Evolutionary conservation across 2,888 invertebrate genomes (phyloP), one percentile per base, ranked within the genome.

Genomic region (Platynereis dumerilii): DNA sequence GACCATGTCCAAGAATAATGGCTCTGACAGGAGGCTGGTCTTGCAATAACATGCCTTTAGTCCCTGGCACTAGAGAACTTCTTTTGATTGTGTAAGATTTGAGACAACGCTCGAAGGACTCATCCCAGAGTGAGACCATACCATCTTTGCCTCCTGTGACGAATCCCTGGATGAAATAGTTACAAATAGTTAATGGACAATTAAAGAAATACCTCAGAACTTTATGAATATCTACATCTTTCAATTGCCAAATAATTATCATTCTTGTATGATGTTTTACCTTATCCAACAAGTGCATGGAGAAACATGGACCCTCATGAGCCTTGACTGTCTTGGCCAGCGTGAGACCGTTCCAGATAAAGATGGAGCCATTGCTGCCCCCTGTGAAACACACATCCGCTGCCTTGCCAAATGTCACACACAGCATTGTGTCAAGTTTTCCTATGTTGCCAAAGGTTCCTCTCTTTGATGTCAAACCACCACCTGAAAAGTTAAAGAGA

Each of bases 61-160:
- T 64, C 58, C 76, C 78, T 12, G 75, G 67, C 1, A 78, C 66
- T 15, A 83, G 64, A 17, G 78, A 68, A 34, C 78, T 75, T 58
- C 82, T 76, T 60, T 80, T 81, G 27, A 85, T 75, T 34, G 78
- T 72, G 71, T 83, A 85, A 0, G 81, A 79, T 70, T 83, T 83
- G 54, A 84, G 72, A 69, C 79, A 79, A 22, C 80, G 77, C 60
- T 83, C 80, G 73, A 86, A 82, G 68, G 80, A 76, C 57, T 81
- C 81, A 69, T 84, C 83, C 84, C 85, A 86, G 39, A 84, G 73
- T 24, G 79, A 80, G 3, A 86, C 78, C n/a, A 76, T 73, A 5
- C 85, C 85, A 70, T 85, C 85, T 69, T 85, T 85, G 15, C 85
- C 85, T 15, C 84, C 85, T 2, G 84, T 85, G 58, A 84, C 82